These are phyloP conservation scores for Omphaloscelis lunosa DNA, from an alignment of 2,888 invertebrate genomes.

Conservation along the genomic window DNA sequence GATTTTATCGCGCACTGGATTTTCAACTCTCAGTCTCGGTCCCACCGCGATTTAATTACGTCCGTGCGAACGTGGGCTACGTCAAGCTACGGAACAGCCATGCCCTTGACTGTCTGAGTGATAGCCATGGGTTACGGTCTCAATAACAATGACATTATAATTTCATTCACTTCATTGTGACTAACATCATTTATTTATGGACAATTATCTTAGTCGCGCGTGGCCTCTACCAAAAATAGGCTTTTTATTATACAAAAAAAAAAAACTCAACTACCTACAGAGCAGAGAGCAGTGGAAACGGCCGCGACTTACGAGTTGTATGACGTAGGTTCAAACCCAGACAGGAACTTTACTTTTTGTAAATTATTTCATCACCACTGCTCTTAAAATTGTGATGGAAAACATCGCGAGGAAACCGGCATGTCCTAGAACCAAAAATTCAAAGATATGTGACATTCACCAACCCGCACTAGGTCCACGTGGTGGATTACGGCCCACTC, in stretches of 20 bases:
- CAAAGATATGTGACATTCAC: not conserved
- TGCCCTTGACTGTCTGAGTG: constrained; percentile 53
- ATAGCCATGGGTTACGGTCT: constrained; percentile 37
- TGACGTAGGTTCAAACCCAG: not conserved
- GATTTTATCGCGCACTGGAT: too few species aligned
- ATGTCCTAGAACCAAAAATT: not conserved
- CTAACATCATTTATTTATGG: constrained; percentile 47
- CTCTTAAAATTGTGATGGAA: not conserved
- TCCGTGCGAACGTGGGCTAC: not conserved
- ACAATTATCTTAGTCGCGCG: constrained; percentile 33
- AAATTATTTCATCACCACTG: not conserved
- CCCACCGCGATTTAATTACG: too few species aligned
- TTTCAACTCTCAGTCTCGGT: too few species aligned
- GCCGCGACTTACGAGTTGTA: not conserved
- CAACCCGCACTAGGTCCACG: not conserved
- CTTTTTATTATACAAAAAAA: not conserved
- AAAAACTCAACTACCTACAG: not conserved
- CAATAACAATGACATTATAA: constrained; percentile 36
- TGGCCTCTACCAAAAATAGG: constrained; percentile 22
- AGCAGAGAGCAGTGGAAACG: not conserved
- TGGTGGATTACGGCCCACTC: not conserved
- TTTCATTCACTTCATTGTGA: constrained; percentile 39
- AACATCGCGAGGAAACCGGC: not conserved
- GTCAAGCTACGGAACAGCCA: constrained; percentile 16
- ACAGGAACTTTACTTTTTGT: not conserved